Evolutionary conservation across 1,140 invertebrate genomes (phyloP).

Genomic region (Eumeta japonica): DNA sequence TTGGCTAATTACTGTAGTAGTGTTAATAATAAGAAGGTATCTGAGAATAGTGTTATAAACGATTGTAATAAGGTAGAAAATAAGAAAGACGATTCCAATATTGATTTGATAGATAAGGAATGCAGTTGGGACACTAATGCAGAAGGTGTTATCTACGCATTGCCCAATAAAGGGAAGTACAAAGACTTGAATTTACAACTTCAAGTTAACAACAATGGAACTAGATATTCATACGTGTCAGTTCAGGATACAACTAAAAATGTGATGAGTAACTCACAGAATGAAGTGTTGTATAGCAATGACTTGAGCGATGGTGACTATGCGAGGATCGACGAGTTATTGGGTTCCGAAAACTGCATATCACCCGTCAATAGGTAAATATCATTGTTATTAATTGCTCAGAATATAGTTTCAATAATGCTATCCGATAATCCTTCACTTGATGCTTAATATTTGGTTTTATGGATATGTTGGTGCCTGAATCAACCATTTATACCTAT

Average conservation of each 20-base stretch:
- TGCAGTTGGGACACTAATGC: conserved; percentile 52
- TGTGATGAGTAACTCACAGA: conserved; percentile 49
- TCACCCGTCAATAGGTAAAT: conserved; percentile 27
- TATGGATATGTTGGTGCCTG: no score
- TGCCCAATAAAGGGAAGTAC: conserved; percentile 55
- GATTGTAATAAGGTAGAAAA: conserved; percentile 13
- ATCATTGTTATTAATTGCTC: no score
- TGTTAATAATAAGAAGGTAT: conserved; percentile 14
- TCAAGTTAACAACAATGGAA: conserved; percentile 53
- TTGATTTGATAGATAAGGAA: conserved; percentile 41
- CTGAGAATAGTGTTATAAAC: conserved; percentile 5
- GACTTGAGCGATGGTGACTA: conserved; percentile 46
- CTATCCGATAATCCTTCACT: no score
- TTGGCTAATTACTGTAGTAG: conserved; percentile 34
- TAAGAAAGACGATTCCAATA: conserved; percentile 28
- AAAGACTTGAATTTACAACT: conserved; percentile 52
- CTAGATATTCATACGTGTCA: conserved; percentile 49
- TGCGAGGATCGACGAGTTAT: conserved; percentile 44
- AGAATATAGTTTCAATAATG: no score
- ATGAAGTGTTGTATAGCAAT: conserved; percentile 44
- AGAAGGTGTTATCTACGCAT: conserved; percentile 53
- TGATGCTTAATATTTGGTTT: no score
- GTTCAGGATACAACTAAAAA: conserved; percentile 41
- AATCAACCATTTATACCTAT: no score
- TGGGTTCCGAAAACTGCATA: conserved; percentile 46